Percentiles rank a stretch among this genome's conserved stretches.
Conservation (phyloP, 2,888 invertebrate species). For the Latrodectus hesperus region DNA sequence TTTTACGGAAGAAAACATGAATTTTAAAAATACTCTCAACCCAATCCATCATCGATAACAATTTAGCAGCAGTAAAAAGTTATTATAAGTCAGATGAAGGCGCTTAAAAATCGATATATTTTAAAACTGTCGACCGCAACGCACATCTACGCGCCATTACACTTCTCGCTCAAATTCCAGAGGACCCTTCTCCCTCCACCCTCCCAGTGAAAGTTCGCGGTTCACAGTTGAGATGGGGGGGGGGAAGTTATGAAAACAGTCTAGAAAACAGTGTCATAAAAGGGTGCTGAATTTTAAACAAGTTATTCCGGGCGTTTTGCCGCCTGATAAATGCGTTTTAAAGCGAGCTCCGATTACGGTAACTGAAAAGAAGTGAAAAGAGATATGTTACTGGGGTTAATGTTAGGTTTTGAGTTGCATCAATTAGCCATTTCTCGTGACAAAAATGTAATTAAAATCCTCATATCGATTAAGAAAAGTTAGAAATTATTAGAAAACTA, state of each 20-base stretch:
- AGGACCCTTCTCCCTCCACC: constrained; percentile 1
- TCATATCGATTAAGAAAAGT: too few species aligned
- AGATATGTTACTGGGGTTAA: too few species aligned
- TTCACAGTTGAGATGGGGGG: neutral
- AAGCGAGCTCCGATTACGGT: neutral
- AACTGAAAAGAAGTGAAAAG: too few species aligned
- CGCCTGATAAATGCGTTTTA: constrained; percentile 41
- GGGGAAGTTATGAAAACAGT: neutral
- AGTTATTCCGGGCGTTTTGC: constrained; percentile 50
- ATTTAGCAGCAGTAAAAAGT: constrained; percentile 19
- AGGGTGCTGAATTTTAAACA: constrained; percentile 68
- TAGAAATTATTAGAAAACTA: too few species aligned
- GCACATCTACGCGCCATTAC: constrained; percentile 48
- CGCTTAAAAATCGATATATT: constrained; percentile 65
- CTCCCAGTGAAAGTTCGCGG: neutral
- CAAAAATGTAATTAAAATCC: too few species aligned
- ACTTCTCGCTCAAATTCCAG: constrained; percentile 12
- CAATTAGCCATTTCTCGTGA: too few species aligned
- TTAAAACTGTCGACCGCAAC: constrained; percentile 57
- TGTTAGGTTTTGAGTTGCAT: too few species aligned
- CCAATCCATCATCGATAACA: constrained; percentile 23
- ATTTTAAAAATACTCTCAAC: too few species aligned
- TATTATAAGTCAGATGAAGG: constrained; percentile 13
- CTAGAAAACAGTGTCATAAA: constrained; percentile 48
- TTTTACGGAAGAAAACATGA: too few species aligned